Percentiles rank a stretch among this genome's conserved stretches.
These are phyloP conservation scores for Zhuqinia jingwanae DNA, from an alignment of 2,888 invertebrate genomes.

Conservation along the genomic window DNA sequence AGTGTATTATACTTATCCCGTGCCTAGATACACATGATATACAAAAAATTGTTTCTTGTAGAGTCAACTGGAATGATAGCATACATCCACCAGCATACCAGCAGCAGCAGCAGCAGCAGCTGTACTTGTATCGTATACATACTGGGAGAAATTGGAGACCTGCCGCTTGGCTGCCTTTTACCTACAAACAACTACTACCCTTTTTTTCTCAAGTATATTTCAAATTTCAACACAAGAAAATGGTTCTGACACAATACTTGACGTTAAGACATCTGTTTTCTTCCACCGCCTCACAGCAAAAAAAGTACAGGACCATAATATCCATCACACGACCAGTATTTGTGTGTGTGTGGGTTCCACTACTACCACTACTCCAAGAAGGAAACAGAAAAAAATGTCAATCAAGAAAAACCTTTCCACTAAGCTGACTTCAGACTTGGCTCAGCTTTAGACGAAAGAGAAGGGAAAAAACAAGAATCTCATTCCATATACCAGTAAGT, in stretches of 20 bases:
- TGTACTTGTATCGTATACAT: too few species aligned
- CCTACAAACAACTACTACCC: background rate
- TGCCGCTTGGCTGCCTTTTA: background rate
- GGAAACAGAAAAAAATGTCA: conserved; percentile 41
- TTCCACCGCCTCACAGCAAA: background rate
- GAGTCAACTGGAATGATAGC: too few species aligned
- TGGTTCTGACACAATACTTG: conserved; percentile 44
- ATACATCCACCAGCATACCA: too few species aligned
- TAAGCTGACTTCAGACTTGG: background rate
- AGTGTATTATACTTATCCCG: too few species aligned
- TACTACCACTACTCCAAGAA: background rate
- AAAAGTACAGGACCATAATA: background rate
- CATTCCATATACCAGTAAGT: background rate
- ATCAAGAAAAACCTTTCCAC: conserved; percentile 46
- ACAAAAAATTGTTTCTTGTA: too few species aligned
- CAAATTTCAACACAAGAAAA: conserved; percentile 18
- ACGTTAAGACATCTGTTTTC: conserved; percentile 56
- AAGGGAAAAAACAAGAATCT: background rate
- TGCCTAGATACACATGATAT: too few species aligned
- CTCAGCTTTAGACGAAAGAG: background rate
- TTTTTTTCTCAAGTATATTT: background rate
- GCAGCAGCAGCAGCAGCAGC: background rate
- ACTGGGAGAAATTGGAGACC: background rate
- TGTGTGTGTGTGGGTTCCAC: background rate
- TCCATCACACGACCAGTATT: background rate